A percentile compares a stretch with the other conserved stretches of the same genome.
These are phyloP conservation scores for Neodon shergylaensis DNA, from an alignment of 2,113 vertebrate genomes.

Conservation along the genomic window DNA sequence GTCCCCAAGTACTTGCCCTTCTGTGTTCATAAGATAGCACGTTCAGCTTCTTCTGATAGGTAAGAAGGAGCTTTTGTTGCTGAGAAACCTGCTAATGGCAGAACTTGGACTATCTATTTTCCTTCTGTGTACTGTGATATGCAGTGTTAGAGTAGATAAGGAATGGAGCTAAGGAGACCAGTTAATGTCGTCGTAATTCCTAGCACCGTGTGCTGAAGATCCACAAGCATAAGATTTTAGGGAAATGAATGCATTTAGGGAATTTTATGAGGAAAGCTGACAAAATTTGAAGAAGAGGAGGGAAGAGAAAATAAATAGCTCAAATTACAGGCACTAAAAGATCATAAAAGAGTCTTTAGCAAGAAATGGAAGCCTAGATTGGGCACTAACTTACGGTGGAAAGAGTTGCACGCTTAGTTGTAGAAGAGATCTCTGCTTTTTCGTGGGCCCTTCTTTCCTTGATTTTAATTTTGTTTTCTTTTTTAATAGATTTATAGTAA, in stretches of 20 bases:
- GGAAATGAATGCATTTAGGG: background rate
- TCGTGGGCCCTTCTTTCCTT: background rate
- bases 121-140: too few species aligned
- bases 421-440: slow-evolving; percentile 25
- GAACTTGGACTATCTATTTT: too few species aligned
- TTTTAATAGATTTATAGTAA: background rate
- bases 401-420: background rate
- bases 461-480: slow-evolving; percentile 28
- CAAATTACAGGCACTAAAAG: background rate
- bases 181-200: background rate
- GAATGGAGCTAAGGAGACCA: background rate
- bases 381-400: background rate
- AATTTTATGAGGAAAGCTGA: background rate
- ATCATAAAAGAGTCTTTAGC: background rate
- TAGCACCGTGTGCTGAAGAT: background rate
- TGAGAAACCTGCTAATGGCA: too few species aligned
- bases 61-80: too few species aligned
- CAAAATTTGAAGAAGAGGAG: background rate
- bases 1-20: too few species aligned
- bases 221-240: background rate
- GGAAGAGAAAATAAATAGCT: slow-evolving; percentile 3
- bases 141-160: too few species aligned
- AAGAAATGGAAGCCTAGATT: background rate
- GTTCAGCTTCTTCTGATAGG: too few species aligned
- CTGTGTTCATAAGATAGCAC: too few species aligned